A percentile compares a stretch with the other conserved stretches of the same genome.
Conservation (phyloP, 2,888 invertebrate species). For the Cenopis cana region DNA sequence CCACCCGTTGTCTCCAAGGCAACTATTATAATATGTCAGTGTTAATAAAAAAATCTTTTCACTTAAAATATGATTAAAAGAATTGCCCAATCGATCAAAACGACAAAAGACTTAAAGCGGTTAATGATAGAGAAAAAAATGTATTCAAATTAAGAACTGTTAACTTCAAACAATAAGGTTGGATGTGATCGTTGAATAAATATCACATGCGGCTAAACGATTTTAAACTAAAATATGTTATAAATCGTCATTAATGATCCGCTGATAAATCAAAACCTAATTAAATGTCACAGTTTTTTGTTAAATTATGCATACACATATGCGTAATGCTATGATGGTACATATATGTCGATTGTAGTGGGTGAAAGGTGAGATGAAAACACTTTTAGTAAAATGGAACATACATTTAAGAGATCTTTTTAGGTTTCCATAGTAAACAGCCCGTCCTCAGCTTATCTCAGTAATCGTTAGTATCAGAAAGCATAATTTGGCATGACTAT, state of each 20-base stretch:
- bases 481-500: too few relatives aligned
- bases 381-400: background rate
- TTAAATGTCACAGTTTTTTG: constrained; percentile 54
- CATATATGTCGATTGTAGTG: background rate
- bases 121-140: constrained; percentile 27
- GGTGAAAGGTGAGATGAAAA: background rate
- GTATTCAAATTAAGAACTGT: constrained; percentile 37
- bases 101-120: constrained; percentile 53
- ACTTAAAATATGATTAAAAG: constrained; percentile 43
- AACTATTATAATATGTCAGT: constrained; percentile 56
- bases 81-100: constrained; percentile 63
- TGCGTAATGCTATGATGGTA: constrained; percentile 17
- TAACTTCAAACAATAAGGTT: background rate
- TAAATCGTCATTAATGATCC: constrained; percentile 51
- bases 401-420: too few relatives aligned
- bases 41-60: constrained; percentile 44
- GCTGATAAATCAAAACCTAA: constrained; percentile 57
- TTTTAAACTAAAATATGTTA: constrained; percentile 1
- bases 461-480: too few relatives aligned
- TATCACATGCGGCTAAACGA: background rate
- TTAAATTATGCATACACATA: too few relatives aligned
- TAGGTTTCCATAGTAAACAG: too few relatives aligned
- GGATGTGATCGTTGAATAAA: background rate
- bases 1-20: constrained; percentile 55
- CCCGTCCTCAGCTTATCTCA: too few relatives aligned